These are phyloP conservation scores for Microcebus griseorufus DNA, from an alignment of 2,113 vertebrate species.

Conservation along the genomic window DNA sequence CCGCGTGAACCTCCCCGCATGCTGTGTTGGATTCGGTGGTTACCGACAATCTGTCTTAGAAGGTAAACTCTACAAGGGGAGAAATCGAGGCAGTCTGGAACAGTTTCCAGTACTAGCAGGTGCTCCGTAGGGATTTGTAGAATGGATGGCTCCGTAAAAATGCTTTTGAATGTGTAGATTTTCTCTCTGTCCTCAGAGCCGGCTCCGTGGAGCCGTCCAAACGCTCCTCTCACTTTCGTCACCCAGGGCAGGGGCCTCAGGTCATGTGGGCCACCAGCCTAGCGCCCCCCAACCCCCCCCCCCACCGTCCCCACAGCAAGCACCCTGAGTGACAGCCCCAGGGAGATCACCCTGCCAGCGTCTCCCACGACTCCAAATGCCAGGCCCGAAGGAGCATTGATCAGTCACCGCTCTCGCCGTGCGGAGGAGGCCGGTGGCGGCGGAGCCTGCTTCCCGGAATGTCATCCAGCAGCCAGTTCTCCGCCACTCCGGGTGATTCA, in stretches of 20 bases:
- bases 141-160: neutral
- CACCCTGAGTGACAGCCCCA: neutral
- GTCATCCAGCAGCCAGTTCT: fast-evolving
- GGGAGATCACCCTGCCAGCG: neutral
- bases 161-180: neutral
- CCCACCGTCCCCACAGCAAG: neutral
- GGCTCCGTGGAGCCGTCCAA: neutral
- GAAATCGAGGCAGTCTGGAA: neutral
- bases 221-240: neutral
- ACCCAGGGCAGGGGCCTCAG: neutral
- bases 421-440: neutral
- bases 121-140: neutral
- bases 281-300: no score
- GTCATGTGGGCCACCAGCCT: neutral
- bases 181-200: neutral
- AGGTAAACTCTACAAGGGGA: neutral
- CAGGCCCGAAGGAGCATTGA: neutral
- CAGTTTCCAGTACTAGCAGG: no score
- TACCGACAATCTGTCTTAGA: neutral
- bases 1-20: fast-evolving
- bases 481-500: neutral
- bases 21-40: neutral
- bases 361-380: neutral
- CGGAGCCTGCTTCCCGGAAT: neutral
- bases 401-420: neutral